Evolutionary conservation across 2,113 vertebrate species (phyloP).

Genomic region (Muntiacus reevesi): DNA sequence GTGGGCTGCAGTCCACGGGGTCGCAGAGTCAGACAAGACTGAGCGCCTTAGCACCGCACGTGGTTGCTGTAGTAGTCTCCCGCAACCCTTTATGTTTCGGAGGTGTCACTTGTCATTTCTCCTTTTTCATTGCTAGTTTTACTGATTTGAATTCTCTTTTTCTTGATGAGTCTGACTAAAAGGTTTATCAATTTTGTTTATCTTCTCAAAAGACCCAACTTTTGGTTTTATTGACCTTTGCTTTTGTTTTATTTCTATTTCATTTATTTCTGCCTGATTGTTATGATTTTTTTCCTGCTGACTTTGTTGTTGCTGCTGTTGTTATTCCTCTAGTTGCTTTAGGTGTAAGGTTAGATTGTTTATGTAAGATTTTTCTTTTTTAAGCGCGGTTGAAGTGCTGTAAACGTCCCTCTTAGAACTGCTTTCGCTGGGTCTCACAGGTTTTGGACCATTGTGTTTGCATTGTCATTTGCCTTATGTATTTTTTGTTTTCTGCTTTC

Average conservation of each 20-base stretch:
- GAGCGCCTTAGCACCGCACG: no score
- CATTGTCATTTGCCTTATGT: background rate
- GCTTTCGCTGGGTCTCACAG: background rate
- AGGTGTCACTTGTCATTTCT: background rate
- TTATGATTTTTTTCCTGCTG: background rate
- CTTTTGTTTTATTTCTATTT: background rate
- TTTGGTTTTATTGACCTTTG: background rate
- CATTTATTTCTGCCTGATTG: background rate
- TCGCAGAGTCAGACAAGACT: accelerated
- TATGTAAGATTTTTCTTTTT: background rate
- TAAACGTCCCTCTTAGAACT: background rate
- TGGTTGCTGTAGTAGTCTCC: background rate
- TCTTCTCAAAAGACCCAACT: background rate
- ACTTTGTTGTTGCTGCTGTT: background rate
- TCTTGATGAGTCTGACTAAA: background rate
- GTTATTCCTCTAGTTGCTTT: background rate
- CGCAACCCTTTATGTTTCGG: background rate
- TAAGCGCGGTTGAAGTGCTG: background rate
- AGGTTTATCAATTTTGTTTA: background rate
- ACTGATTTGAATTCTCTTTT: background rate
- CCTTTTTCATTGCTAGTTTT: background rate
- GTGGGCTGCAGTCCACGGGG: background rate
- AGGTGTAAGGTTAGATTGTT: background rate
- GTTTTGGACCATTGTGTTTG: background rate
- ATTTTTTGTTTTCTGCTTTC: background rate